Base-by-base conservation (phyloP, 92 coral and sea anemone genomes). In the Epizoanthus scotinus region DNA sequence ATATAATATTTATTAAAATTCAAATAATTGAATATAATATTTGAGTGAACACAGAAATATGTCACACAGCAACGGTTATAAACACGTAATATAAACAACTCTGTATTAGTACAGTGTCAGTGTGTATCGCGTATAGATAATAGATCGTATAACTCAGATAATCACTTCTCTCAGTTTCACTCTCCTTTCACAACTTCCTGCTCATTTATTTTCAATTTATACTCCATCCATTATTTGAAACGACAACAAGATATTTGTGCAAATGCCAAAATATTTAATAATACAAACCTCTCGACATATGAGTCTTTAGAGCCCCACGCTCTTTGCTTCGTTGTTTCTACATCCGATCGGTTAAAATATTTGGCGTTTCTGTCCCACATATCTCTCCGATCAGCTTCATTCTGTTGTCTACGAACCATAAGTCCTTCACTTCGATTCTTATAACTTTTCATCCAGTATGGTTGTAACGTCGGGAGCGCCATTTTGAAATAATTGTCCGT, bases 391-490 rank as follows among this genome's bases (percentile, higher is more conserved):
- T 96, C 97, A 28, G 99, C 97, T 86, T 96, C 99, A 82, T 89
- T 85, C 77, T 96, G 98, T 42, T 87, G 89, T 81, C 99, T 90
- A 52, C 97, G 93, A 50, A 96, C 99, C 87, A 93, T 88, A 56
- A 93, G 86, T 29, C 93, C 98, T 84, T 96, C 99, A 56, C 88
- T 87, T 81, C 92, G 86, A 78, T 87, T 96, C 87, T 86, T 93
- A 71, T 96, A 96, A 81, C 87, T 91, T 85, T 96, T 96, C 91
- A 96, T 85, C 99, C 99, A 93, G 98, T 93, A 96, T 47, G 99
- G 99, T 70, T 96, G 94, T 57, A 96, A 84, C 67, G 98, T 96
- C 50, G 99, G 99, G 55, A 96, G 99, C 99, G 99, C 99, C 99
- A 96, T 96, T 93, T 94, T 91, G 89, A 77, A 86, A 71, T 25